Evolutionary conservation across 2,888 invertebrate genomes (phyloP).

Genomic region (Aphidoletes aphidimyza): DNA sequence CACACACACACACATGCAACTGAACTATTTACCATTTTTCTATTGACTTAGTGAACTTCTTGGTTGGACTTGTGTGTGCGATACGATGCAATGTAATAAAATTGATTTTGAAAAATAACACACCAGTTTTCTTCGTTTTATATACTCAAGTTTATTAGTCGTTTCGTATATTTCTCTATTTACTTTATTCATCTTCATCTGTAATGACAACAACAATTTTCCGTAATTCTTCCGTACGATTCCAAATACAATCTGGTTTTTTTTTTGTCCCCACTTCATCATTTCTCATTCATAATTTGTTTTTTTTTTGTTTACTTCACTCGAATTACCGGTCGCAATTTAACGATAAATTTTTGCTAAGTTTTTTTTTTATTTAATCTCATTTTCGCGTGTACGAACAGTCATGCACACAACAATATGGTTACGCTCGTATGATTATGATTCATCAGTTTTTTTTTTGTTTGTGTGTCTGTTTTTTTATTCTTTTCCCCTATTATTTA

Average conservation of each 20-base stretch:
- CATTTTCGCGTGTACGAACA: not conserved
- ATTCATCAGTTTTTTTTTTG: not conserved
- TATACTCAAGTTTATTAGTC: conserved; percentile 41
- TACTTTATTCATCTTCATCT: not conserved
- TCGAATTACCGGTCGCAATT: conserved; percentile 16
- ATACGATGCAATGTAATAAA: not conserved
- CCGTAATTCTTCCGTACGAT: not conserved
- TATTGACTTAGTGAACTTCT: not conserved
- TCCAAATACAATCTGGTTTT: not conserved
- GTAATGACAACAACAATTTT: conserved; percentile 43
- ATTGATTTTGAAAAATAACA: not conserved
- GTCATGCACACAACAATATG: not conserved
- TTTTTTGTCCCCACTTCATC: not conserved
- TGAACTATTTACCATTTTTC: not conserved
- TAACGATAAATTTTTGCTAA: conserved; percentile 8
- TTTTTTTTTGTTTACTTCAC: too few species aligned
- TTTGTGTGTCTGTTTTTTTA: not conserved
- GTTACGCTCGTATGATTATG: too few species aligned
- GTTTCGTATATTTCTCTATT: conserved; percentile 34
- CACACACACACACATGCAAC: too few species aligned
- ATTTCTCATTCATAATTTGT: not conserved
- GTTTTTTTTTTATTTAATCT: not conserved
- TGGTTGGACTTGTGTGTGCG: not conserved
- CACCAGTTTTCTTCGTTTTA: not conserved
- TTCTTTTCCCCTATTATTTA: not conserved